Base-by-base conservation (phyloP, 2,113 vertebrate species). In the Gallinago media region DNA sequence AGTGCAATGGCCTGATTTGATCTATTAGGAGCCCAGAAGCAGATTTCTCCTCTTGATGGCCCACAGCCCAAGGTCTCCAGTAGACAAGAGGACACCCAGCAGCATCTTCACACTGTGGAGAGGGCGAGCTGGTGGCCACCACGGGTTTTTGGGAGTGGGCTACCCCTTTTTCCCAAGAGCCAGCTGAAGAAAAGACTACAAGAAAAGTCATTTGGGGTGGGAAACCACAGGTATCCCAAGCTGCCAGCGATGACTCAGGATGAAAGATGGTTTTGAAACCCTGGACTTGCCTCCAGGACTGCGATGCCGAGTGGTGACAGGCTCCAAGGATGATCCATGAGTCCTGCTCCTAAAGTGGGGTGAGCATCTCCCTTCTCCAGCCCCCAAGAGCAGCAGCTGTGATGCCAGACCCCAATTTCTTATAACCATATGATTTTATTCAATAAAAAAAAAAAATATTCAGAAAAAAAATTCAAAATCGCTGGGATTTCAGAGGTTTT, bases 61-160 rank as follows among this genome's bases (percentile, higher is more conserved):
- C 11, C 40, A 8, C 50, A 38, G 46, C 50, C 42, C 0, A 0
- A 18, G 19, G 34, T 16, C 15, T 65, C 3, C 5, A 29, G 17
- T 6, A 6, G 59, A 40, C 18, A n/a, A 55, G 25, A 0, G 0
- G 52, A 52, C 20, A 34, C 50, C 58, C 62, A 55, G 62, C 31
- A 17, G 75, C 63, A 46, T 5, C 36, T 29, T 29, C 73, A 29
- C 0, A 0, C 20, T 2, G 22, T 17, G 9, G 38, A 7, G 1
- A 31, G 25, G 54, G 46, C 2, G 3, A 72, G 12, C 29, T 11
- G 54, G 44, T 20, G 32, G 70, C 65, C 34, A 4, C 65, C 34
- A 4, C 0, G 0, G 25, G 59, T 4, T 12, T 36, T 8, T 12
- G 9, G 1, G 2, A 11, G 16, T 0, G 10, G 63, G 47, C 27